Evolutionary conservation across 2,888 invertebrate species (phyloP), one percentile per base, ranked within the genome.

Genomic region (Caenorhabditis zanzibari): DNA sequence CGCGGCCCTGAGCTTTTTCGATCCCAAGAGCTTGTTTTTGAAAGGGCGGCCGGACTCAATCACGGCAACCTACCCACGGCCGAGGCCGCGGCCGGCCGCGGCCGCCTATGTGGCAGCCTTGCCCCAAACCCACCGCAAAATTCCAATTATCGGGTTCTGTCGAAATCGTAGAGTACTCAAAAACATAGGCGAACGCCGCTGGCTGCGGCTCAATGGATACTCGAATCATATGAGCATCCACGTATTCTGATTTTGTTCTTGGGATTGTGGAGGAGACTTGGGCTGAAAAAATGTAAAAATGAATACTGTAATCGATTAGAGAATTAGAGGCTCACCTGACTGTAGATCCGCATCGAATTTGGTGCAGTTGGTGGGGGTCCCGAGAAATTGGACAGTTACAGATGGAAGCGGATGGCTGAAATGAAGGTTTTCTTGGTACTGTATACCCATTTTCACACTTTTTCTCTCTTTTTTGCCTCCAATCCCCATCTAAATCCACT

Each of bases 141-240:
- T 86, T 87, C 91, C 91, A 91, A 22, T 88, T 85, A 56, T 90
- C 88, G 22, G 85, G 86, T 44, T 89, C 79, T 0, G 85, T 88
- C 61, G 88, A 89, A 44, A 90, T 85, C 0, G 88, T 88, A 6
- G 90, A 90, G 66, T 88, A 90, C 76, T 91, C 91, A 79, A 91
- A 91, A 49, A 91, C 84, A 81, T 91, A 91, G 61, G 91, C 91
- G 84, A 91, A 91, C 9, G 91, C 90, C 7, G 84, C 84, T 49
- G 89, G 85, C 28, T 85, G 81, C 0, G 87, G 85, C 22, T 86
- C 83, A 44, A 90, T 84, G 26, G 79, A 74, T n/a, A 91, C 76
- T 35, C 61, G 72, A 16, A 91, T 89, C 35, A 89, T 90, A 52
- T 89, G 89, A 14, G 88, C 88, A 71, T 91, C 89, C 35, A 88